Percentiles rank a stretch among this genome's conserved stretches.
Evolutionary conservation across 1,140 invertebrate genomes (phyloP).

Genomic region (Drosophila kohkoa): DNA sequence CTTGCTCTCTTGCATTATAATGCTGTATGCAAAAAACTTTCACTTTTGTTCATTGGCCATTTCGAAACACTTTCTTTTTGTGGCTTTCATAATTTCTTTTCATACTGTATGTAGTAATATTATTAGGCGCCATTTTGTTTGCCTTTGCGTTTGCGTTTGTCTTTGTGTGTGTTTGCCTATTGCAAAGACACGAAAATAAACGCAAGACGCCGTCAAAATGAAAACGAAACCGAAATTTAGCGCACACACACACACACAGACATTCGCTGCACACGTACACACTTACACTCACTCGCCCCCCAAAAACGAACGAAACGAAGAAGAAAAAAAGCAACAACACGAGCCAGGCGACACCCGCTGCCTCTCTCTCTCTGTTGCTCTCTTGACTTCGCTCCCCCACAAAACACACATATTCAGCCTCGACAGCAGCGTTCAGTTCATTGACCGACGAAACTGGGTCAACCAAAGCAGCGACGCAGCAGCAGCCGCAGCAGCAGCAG

Average conservation of each 20-base stretch:
- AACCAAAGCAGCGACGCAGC: slow-evolving; percentile 56
- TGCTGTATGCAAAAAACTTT: slow-evolving; percentile 58
- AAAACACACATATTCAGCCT: slow-evolving; percentile 46
- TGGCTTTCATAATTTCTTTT: slow-evolving; percentile 81
- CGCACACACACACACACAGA: slow-evolving; percentile 57
- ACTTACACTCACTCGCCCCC: slow-evolving; percentile 47
- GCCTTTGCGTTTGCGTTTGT: too few relatives aligned
- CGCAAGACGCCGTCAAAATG: slow-evolving; percentile 73
- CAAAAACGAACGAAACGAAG: slow-evolving; percentile 28
- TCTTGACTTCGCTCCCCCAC: slow-evolving; percentile 10
- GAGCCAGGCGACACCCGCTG: slow-evolving; percentile 17
- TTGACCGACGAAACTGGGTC: slow-evolving; percentile 79
- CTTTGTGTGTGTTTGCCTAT: slow-evolving; percentile 54
- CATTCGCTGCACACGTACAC: slow-evolving; percentile 41
- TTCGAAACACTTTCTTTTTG: slow-evolving; percentile 83
- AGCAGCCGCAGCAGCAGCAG: slow-evolving; percentile 23
- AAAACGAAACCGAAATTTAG: slow-evolving; percentile 83
- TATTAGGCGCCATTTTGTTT: slow-evolving; percentile 74
- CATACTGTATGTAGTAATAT: slow-evolving; percentile 57
- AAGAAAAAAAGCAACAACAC: slow-evolving; percentile 40
- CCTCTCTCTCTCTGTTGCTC: slow-evolving; percentile 14
- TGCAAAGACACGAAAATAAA: slow-evolving; percentile 81
- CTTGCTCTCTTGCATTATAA: slow-evolving; percentile 8
- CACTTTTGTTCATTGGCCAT: slow-evolving; percentile 65
- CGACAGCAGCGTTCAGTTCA: slow-evolving; percentile 72